These are phyloP conservation scores for Lutjanus erythropterus DNA, from an alignment of 2,113 vertebrate genomes.

Conservation along the genomic window DNA sequence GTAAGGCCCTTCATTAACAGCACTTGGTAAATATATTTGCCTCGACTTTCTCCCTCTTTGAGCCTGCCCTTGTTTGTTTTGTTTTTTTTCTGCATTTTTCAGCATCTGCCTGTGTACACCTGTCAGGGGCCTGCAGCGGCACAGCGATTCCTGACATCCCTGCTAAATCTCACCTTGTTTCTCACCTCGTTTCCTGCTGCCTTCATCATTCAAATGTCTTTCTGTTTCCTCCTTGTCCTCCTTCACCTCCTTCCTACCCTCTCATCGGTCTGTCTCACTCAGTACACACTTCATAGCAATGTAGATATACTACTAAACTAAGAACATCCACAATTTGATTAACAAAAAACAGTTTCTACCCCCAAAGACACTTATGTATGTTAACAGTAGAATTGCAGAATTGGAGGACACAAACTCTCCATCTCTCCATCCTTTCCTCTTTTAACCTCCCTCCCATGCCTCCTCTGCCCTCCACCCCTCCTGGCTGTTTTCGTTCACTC, in stretches of 20 bases:
- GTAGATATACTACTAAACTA: not conserved
- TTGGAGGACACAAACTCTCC: not conserved
- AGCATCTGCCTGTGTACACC: not conserved
- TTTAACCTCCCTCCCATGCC: conserved; percentile 17
- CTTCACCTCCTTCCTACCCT: not conserved
- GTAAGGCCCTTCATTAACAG: not conserved
- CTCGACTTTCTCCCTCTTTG: not conserved
- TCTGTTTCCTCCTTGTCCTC: not conserved
- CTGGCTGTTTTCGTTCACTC: conserved; percentile 23
- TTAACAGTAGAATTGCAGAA: not conserved
- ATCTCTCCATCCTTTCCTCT: too few relatives aligned
- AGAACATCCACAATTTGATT: not conserved
- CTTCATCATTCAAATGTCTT: conserved; percentile 1
- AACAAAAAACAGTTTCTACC: not conserved
- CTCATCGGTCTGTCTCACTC: not conserved
- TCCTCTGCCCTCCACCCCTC: not conserved
- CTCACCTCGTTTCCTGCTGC: conserved; percentile 12
- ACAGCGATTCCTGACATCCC: not conserved
- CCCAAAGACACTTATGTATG: too few relatives aligned
- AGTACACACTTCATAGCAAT: not conserved
- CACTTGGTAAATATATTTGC: not conserved
- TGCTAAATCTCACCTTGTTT: not conserved
- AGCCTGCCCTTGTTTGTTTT: not conserved
- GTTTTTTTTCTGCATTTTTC: too few relatives aligned
- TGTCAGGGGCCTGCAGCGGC: not conserved